These are phyloP conservation scores for Telmatochromis sp. DNA, from an alignment of 2,113 vertebrate genomes.

Conservation along the genomic window DNA sequence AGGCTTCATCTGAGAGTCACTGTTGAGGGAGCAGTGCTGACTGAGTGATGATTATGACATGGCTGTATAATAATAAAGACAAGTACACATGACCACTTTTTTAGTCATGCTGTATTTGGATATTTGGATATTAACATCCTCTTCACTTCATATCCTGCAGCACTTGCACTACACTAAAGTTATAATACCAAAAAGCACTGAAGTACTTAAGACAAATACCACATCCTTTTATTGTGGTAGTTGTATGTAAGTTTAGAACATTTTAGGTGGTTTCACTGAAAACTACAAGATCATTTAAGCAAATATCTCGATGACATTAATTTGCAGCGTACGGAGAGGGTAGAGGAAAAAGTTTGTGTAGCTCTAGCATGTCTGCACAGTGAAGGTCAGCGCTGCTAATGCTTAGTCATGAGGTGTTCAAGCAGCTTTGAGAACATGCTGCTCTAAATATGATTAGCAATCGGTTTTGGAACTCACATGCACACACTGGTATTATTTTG, in stretches of 20 bases:
- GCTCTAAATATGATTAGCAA: neutral
- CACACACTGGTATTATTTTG: neutral
- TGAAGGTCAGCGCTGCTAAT: neutral
- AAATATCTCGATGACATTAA: neutral
- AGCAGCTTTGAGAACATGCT: constrained; percentile 2
- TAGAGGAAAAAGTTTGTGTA: neutral
- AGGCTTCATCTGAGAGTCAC: neutral
- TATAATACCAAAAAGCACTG: neutral
- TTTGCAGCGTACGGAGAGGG: fast-evolving
- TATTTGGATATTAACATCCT: neutral
- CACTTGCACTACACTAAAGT: neutral
- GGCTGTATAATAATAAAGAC: neutral
- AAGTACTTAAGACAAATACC: neutral
- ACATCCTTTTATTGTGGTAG: neutral
- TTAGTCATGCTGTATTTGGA: neutral
- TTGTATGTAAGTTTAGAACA: neutral
- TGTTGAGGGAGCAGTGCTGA: neutral
- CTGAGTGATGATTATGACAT: neutral
- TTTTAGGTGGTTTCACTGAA: neutral
- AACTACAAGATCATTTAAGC: neutral
- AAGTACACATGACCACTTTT: neutral
- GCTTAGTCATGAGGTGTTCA: neutral
- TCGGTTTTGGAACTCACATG: neutral
- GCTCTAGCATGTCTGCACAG: neutral
- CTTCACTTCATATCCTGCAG: neutral